Evolutionary conservation across 2,888 invertebrate species (phyloP).

Genomic region (Hyppa rectilinea): DNA sequence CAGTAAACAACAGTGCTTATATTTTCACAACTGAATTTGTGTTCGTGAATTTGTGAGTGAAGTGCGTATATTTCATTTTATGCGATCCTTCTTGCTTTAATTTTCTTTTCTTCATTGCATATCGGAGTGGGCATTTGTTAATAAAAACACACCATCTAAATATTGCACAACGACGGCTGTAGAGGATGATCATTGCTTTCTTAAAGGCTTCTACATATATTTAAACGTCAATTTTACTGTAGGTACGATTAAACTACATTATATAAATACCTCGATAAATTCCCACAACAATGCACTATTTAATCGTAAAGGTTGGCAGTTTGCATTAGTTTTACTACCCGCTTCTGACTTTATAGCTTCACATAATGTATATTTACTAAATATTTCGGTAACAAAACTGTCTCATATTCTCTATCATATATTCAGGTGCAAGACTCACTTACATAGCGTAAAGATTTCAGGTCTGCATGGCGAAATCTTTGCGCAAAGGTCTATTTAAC

Average conservation of each 20-base stretch:
- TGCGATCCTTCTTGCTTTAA: not conserved
- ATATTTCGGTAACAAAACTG: slow-evolving; percentile 20
- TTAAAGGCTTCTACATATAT: not conserved
- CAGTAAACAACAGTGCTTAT: slow-evolving; percentile 1
- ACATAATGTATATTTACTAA: slow-evolving; percentile 32
- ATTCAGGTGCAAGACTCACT: too few relatives aligned
- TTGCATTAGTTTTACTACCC: slow-evolving; percentile 33
- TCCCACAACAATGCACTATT: slow-evolving; percentile 25
- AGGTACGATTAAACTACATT: not conserved
- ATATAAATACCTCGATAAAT: not conserved
- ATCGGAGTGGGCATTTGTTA: not conserved
- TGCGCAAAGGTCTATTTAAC: slow-evolving; percentile 2
- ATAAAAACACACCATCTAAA: not conserved
- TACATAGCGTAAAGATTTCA: slow-evolving; percentile 6
- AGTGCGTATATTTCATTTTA: not conserved
- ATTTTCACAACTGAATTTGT: not conserved
- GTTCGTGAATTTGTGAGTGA: not conserved
- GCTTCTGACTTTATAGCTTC: slow-evolving; percentile 26
- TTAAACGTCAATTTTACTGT: slow-evolving; percentile 2
- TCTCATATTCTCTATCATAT: not conserved
- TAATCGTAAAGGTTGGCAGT: slow-evolving; percentile 24
- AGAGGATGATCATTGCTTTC: not conserved
- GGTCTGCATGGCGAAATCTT: slow-evolving; percentile 3
- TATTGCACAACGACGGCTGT: not conserved
- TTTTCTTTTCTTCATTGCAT: not conserved